These are phyloP conservation scores for Dipodomys ordii DNA, from an alignment of 2,113 vertebrate species.

Conservation along the genomic window DNA sequence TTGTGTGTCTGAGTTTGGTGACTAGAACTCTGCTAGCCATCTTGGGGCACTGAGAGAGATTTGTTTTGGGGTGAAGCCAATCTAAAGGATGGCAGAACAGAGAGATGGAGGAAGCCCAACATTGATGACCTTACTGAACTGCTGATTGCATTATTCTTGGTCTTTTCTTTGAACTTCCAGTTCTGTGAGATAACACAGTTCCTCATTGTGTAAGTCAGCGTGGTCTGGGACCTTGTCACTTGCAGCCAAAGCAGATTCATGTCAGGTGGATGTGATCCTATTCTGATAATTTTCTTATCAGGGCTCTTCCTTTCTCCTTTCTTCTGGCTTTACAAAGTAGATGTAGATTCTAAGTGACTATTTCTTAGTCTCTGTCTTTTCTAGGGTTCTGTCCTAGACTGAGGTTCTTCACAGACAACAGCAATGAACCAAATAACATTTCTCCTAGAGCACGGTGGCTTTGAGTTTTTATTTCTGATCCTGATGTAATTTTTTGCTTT, in stretches of 20 bases:
- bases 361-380: conserved; percentile 23
- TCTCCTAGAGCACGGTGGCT: neutral
- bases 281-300: conserved; percentile 35
- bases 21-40: neutral
- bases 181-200: conserved; percentile 65
- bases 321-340: conserved; percentile 45
- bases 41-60: conserved; percentile 17
- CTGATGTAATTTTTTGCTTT: conserved; percentile 39
- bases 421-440: neutral
- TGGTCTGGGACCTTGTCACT: conserved; percentile 52
- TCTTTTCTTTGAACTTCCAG: conserved; percentile 64
- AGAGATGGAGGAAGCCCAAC: conserved; percentile 42
- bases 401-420: conserved; percentile 11
- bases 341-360: neutral
- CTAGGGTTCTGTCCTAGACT: neutral
- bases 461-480: conserved; percentile 23
- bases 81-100: conserved; percentile 19
- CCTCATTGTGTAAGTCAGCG: conserved; percentile 30
- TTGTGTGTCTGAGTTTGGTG: neutral
- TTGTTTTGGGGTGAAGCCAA: conserved; percentile 26
- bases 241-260: conserved; percentile 2
- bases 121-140: conserved; percentile 40
- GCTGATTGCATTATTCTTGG: conserved; percentile 53
- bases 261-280: conserved; percentile 36
- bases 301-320: neutral